These are phyloP conservation scores for Drosophila ficusphila DNA, from an alignment of 1,140 invertebrate species.

Conservation along the genomic window DNA sequence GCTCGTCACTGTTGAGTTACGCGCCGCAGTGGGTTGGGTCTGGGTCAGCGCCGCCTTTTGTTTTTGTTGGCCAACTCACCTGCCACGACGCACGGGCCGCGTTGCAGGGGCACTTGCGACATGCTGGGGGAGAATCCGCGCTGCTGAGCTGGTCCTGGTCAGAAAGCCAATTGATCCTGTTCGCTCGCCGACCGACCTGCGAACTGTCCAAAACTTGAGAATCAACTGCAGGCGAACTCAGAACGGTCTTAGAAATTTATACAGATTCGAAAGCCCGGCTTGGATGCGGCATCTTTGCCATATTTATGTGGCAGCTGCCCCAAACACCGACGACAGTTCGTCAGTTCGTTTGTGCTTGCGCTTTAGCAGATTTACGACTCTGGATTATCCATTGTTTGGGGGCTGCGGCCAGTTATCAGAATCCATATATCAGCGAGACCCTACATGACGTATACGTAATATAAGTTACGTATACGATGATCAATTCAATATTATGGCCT, in stretches of 20 bases:
- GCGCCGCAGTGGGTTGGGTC: constrained; percentile 37
- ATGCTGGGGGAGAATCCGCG: constrained; percentile 1
- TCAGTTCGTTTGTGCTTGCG: constrained; percentile 64
- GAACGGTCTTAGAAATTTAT: constrained; percentile 58
- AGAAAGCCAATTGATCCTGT: constrained; percentile 33
- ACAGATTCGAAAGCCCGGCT: constrained; percentile 24
- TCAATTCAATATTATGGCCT: constrained; percentile 71
- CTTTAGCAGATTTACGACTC: constrained; percentile 71
- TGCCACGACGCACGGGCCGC: constrained; percentile 39
- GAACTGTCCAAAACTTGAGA: constrained; percentile 30
- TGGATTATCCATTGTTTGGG: constrained; percentile 74
- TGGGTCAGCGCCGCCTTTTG: constrained; percentile 27
- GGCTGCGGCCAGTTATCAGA: constrained; percentile 56
- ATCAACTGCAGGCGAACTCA: constrained; percentile 44
- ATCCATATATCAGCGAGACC: constrained; percentile 51
- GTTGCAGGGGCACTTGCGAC: constrained; percentile 39
- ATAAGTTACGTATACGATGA: constrained; percentile 55
- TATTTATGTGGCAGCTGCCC: constrained; percentile 73
- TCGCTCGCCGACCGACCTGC: constrained; percentile 1
- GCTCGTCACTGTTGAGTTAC: constrained; percentile 69
- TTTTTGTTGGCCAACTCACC: constrained; percentile 67
- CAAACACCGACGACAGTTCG: constrained; percentile 53
- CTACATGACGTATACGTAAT: constrained; percentile 67
- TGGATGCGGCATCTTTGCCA: constrained; percentile 69
- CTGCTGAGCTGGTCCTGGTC: neutral